Evolutionary conservation across 2,888 invertebrate genomes (phyloP).

Genomic region (Cheilosia grossa): DNA sequence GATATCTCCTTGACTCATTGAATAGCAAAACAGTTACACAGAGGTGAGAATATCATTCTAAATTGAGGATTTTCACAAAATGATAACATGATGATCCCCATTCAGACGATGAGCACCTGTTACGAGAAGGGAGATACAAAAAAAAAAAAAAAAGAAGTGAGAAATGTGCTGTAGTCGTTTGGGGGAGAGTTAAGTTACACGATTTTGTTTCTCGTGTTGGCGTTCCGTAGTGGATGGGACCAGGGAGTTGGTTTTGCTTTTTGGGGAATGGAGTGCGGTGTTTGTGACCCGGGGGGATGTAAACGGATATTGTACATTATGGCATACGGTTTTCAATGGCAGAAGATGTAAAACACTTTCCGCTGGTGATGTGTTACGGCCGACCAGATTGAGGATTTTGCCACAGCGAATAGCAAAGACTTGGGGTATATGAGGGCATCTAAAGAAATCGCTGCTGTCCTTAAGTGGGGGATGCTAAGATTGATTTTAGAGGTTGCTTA

Average conservation of each 20-base stretch:
- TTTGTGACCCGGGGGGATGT: constrained; percentile 8
- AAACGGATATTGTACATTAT: too few species aligned
- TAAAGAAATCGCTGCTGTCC: too few species aligned
- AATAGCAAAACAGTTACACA: constrained; percentile 67
- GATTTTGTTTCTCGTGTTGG: neutral
- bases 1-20: constrained; percentile 61
- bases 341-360: neutral
- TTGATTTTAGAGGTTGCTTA: too few species aligned
- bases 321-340: neutral
- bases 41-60: constrained; percentile 69
- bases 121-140: constrained; percentile 2
- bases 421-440: too few species aligned
- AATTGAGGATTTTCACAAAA: constrained; percentile 67
- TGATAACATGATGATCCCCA: constrained; percentile 63
- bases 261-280: constrained; percentile 20
- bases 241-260: constrained; percentile 15
- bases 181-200: neutral
- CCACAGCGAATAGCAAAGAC: too few species aligned
- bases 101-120: constrained; percentile 60
- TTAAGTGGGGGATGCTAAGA: too few species aligned
- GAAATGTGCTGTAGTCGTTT: constrained; percentile 30
- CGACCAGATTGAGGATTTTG: too few species aligned
- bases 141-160: neutral
- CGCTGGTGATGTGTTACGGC: too few species aligned
- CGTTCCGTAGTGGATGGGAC: constrained; percentile 2